These are phyloP conservation scores for Helicoverpa armigera DNA, from an alignment of 1,140 invertebrate genomes.

Conservation along the genomic window DNA sequence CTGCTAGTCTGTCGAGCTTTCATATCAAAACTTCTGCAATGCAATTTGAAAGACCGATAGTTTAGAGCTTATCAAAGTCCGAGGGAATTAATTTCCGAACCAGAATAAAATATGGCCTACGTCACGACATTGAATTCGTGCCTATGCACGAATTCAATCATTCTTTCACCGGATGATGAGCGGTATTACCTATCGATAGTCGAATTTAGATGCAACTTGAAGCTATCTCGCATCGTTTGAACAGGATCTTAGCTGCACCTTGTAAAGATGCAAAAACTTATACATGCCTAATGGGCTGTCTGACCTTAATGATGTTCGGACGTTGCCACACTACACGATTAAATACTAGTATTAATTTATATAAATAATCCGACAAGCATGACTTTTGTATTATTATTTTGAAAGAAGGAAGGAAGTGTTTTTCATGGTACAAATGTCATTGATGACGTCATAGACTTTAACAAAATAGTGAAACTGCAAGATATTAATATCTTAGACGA, in stretches of 20 bases:
- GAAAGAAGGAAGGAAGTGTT: constrained; percentile 6
- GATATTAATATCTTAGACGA: too few species aligned
- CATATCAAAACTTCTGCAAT: too few species aligned
- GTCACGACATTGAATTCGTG: too few species aligned
- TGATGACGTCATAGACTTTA: too few species aligned
- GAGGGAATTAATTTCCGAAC: too few species aligned
- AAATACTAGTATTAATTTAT: neutral
- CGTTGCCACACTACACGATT: constrained; percentile 8
- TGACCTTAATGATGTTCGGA: constrained; percentile 27
- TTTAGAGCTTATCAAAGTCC: too few species aligned
- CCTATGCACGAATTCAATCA: too few species aligned
- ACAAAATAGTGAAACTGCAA: too few species aligned
- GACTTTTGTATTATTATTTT: neutral
- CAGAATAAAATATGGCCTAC: too few species aligned
- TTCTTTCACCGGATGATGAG: neutral
- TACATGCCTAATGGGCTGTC: neutral
- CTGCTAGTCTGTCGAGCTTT: too few species aligned
- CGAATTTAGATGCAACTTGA: neutral
- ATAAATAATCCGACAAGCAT: constrained; percentile 1
- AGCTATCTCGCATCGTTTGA: neutral
- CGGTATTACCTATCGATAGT: neutral
- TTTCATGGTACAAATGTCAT: neutral
- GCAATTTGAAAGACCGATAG: too few species aligned
- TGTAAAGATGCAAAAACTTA: constrained; percentile 6
- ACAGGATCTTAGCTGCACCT: constrained; percentile 4